Conservation (phyloP, 2,113 vertebrate genomes). For the Psettodes erumei region DNA sequence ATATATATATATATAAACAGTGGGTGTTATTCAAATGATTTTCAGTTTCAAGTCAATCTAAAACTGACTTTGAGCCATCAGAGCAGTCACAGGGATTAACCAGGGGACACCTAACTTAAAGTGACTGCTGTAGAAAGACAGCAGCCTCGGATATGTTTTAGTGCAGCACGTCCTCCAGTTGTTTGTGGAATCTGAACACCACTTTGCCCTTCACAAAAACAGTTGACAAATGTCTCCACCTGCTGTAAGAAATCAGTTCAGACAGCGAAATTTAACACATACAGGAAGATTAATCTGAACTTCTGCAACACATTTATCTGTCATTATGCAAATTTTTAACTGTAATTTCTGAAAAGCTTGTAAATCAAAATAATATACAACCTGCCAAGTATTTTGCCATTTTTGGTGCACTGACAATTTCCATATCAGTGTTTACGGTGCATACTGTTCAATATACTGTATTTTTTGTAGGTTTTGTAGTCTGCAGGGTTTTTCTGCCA, state of each 20-base stretch:
- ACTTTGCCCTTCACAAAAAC: not conserved
- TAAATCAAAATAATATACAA: not conserved
- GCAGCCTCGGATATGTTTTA: not conserved
- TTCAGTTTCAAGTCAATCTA: not conserved
- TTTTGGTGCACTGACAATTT: not conserved
- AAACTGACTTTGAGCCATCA: not conserved
- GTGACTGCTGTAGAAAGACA: not conserved
- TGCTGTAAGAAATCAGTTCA: not conserved
- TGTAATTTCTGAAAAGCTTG: not conserved
- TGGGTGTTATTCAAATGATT: too few relatives aligned
- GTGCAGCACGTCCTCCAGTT: not conserved
- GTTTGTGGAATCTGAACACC: not conserved
- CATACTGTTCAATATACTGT: not conserved
- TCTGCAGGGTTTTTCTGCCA: too few relatives aligned
- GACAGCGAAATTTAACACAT: not conserved
- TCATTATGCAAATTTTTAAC: not conserved
- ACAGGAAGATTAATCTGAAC: not conserved
- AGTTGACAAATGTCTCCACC: constrained; percentile 18
- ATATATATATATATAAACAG: too few relatives aligned
- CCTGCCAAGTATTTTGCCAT: not conserved
- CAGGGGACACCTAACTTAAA: not conserved
- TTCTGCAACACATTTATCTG: not conserved
- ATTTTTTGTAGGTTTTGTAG: too few relatives aligned
- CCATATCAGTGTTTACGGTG: too few relatives aligned
- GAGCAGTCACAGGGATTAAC: not conserved